A percentile compares a stretch with the other conserved stretches of the same genome.
phyloP scores from a whole-genome alignment of 2,888 invertebrate genomes.

The Erebia ligea region DNA sequence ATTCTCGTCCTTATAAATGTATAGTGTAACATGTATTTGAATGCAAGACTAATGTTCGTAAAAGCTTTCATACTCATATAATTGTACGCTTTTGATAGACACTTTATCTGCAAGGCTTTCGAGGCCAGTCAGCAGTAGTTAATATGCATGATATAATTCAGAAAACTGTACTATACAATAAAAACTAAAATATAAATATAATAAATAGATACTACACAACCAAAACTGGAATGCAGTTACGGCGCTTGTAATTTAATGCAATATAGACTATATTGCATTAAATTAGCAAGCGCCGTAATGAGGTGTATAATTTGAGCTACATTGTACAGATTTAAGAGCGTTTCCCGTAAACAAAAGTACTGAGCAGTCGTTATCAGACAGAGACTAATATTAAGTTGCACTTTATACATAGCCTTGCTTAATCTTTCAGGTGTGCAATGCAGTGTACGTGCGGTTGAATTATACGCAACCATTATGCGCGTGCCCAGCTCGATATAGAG shows the following conservation, averaged over 20 bases:
- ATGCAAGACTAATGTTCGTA: constrained; percentile 1
- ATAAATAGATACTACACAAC: no score
- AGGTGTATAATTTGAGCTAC: background rate
- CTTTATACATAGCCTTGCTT: constrained; percentile 28
- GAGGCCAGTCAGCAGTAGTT: no score
- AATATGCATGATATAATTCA: no score
- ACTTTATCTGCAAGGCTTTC: background rate
- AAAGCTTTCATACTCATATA: constrained; percentile 10
- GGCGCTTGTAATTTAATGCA: no score
- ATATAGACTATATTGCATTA: no score
- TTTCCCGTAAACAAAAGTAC: background rate
- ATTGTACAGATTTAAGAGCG: background rate
- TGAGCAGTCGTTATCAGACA: constrained; percentile 1
- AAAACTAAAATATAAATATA: no score
- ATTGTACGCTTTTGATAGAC: background rate
- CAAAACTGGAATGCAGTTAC: no score
- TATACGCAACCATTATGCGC: constrained; percentile 97
- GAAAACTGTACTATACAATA: no score
- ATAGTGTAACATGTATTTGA: background rate
- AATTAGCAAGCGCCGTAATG: no score
- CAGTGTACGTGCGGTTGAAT: constrained; percentile 95
- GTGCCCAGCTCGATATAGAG: constrained; percentile 93
- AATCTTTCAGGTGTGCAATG: constrained; percentile 90
- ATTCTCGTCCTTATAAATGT: background rate
- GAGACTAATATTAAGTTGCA: constrained; percentile 2